phyloP scores from a whole-genome alignment of 2,888 invertebrate genomes.

The Andrena flavipes region DNA sequence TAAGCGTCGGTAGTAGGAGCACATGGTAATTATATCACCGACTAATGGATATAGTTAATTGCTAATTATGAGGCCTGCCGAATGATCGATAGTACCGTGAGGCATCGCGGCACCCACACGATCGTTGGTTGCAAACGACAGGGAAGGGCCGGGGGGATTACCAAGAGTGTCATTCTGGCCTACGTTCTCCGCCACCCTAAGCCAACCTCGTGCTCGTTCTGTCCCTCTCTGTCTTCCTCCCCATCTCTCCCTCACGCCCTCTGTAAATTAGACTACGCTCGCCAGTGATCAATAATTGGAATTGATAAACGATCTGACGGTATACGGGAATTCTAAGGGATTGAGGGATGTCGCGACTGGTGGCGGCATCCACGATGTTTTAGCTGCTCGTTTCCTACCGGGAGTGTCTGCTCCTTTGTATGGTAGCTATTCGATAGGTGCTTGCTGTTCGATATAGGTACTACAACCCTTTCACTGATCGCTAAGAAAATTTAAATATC shows the following conservation, averaged over 20 bases:
- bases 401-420: not conserved
- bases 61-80: constrained; percentile 85
- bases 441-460: not conserved
- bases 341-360: constrained; percentile 1
- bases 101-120: constrained; percentile 75
- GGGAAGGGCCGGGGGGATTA: constrained; percentile 70
- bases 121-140: constrained; percentile 71
- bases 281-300: constrained; percentile 78
- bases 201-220: constrained; percentile 53
- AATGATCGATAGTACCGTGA: constrained; percentile 84
- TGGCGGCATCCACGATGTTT: not conserved
- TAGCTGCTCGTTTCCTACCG: not conserved
- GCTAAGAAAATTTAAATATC: no score
- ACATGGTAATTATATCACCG: constrained; percentile 84
- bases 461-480: not conserved
- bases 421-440: not conserved
- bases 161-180: constrained; percentile 81
- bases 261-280: constrained; percentile 73
- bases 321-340: constrained; percentile 12
- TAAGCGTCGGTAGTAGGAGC: constrained; percentile 80
- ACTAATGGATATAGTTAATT: constrained; percentile 85
- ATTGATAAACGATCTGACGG: constrained; percentile 73
- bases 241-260: not conserved
- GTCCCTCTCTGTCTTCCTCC: constrained; percentile 10
- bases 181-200: constrained; percentile 60